Evolutionary conservation across 1,140 invertebrate genomes (phyloP), one percentile per base, ranked within the genome.

Genomic region (Drosophila malerkotliana): DNA sequence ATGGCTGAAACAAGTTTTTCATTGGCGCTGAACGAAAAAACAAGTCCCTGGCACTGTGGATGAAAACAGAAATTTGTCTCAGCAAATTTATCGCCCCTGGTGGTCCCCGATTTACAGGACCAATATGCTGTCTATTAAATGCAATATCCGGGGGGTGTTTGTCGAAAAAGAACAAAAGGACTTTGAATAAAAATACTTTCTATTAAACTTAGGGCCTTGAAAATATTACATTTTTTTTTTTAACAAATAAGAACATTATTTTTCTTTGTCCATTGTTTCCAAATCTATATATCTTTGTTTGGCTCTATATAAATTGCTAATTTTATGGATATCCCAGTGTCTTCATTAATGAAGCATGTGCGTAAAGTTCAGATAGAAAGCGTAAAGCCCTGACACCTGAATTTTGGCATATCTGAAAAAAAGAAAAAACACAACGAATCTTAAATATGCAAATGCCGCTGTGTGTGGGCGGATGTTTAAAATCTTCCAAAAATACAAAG

Each of bases 1-100:
- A 80, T 77, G 57, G 48, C 48, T 41, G 28, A 80, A 81, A 72
- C 78, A 76, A 80, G 77, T 80, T 80, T 67, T 58, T 59, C 77
- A 47, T 78, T 73, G 48, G 60, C 54, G 10, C 45, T 48, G 62
- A 37, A 47, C 54, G 9, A 53, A 59, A 28, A 49, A 67, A 30
- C 57, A 52, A 53, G 54, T 45, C 41, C 34, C 10, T 4, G 24
- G 56, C 55, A 79, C 69, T 69, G 69, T 69, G 77, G 77, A 28
- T 45, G 14, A 34, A 74, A 75, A 32, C 34, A 7, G 8, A 28
- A 64, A 75, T 66, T 58, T 66, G 53, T 57, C 34, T 18, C 12
- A 30, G n/a, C 72, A 74, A 75, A 75, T 58, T 57, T 52, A 37
- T 37, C 71, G 41, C 60, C 47, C 51, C 44, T 47, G 69, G 64